Conservation (phyloP, 2,113 vertebrate species). For the Leptobrachium ailaonicum region DNA sequence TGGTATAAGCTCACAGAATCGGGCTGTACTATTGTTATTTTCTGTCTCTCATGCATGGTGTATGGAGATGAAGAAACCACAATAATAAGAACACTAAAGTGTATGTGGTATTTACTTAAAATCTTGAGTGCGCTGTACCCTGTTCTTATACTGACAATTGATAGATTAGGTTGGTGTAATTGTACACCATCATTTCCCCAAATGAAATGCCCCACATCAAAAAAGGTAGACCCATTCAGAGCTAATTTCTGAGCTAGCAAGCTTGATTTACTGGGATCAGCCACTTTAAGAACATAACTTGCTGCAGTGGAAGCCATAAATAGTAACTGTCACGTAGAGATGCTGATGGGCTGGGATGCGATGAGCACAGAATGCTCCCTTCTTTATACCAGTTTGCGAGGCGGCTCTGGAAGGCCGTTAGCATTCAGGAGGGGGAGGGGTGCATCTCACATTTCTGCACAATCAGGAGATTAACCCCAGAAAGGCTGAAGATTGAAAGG, state of each 20-base stretch:
- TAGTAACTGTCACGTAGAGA: constrained; percentile 34
- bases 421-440: constrained; percentile 1
- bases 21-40: too few relatives aligned
- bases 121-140: too few relatives aligned
- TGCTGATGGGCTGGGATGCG: constrained; percentile 29
- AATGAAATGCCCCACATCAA: neutral
- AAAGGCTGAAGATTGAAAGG: neutral
- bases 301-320: constrained; percentile 29
- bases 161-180: too few relatives aligned
- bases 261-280: constrained; percentile 9
- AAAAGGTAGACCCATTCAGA: neutral
- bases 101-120: too few relatives aligned
- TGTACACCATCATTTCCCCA: neutral
- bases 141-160: too few relatives aligned
- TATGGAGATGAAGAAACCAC: too few relatives aligned
- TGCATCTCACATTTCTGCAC: neutral
- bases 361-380: constrained; percentile 33
- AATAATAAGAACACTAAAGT: too few relatives aligned
- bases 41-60: too few relatives aligned
- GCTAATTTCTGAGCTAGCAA: neutral
- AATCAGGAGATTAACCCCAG: constrained; percentile 19
- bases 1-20: too few relatives aligned
- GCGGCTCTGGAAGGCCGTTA: constrained; percentile 2
- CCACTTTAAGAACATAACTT: constrained; percentile 36
- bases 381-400: constrained; percentile 30